These are phyloP conservation scores for Matsumyia berberina DNA, from an alignment of 2,888 invertebrate genomes.

Conservation along the genomic window DNA sequence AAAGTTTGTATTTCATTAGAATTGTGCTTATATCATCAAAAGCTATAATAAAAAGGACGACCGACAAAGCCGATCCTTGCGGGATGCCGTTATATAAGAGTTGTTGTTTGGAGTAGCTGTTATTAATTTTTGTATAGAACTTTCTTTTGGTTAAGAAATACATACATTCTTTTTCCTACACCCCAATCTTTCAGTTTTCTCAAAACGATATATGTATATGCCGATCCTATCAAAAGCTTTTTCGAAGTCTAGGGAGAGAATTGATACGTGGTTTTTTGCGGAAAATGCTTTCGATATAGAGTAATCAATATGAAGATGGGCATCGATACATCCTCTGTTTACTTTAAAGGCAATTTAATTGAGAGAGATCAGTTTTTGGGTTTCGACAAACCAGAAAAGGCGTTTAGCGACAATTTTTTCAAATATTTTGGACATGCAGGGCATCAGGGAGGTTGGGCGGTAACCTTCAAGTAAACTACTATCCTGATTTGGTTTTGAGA, in stretches of 20 bases:
- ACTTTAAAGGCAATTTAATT: conserved; percentile 58
- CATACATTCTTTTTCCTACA: background rate
- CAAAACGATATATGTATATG: background rate
- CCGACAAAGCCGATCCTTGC: background rate
- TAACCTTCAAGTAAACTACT: background rate
- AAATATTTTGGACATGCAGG: background rate
- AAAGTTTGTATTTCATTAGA: background rate
- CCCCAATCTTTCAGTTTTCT: conserved; percentile 3
- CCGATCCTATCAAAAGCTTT: conserved; percentile 15
- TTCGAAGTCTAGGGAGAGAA: conserved; percentile 9
- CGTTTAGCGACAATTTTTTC: too few species aligned
- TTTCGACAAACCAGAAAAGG: conserved; percentile 15
- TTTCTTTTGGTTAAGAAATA: background rate
- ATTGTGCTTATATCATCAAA: background rate
- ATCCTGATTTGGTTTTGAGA: background rate
- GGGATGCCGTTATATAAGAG: background rate
- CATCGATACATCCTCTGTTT: conserved; percentile 51
- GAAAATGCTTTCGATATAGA: too few species aligned
- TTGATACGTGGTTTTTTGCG: too few species aligned
- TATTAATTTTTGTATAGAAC: background rate
- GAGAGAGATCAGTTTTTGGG: conserved; percentile 20
- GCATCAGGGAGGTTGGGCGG: background rate
- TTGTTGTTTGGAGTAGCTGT: background rate
- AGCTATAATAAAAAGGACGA: background rate
- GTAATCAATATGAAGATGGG: conserved; percentile 32